phyloP scores from a whole-genome alignment of 2,888 invertebrate genomes.

The Tanypteryx hageni region DNA sequence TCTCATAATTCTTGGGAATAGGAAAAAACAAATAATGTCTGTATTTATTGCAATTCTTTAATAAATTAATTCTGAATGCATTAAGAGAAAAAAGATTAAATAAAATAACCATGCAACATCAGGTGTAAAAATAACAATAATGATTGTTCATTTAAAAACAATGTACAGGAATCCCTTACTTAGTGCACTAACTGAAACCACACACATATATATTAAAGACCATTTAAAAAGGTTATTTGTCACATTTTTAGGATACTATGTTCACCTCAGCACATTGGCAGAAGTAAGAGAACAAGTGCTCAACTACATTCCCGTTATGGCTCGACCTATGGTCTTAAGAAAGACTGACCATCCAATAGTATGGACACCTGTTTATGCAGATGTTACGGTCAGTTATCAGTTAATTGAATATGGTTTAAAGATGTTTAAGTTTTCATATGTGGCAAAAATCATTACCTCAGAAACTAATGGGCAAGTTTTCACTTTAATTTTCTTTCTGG shows the following conservation, averaged over 20 bases:
- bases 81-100: too few relatives aligned
- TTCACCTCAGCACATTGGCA: conserved; percentile 96
- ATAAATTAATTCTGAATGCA: too few relatives aligned
- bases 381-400: conserved; percentile 83
- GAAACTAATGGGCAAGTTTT: conserved; percentile 65
- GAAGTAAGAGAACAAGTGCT: conserved; percentile 98
- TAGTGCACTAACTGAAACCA: too few relatives aligned
- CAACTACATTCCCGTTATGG: conserved; percentile 98
- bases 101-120: too few relatives aligned
- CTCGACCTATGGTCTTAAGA: conserved; percentile 93
- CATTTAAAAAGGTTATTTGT: neutral
- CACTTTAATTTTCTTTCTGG: conserved; percentile 66
- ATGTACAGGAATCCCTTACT: too few relatives aligned
- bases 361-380: conserved; percentile 98
- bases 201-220: neutral
- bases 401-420: neutral
- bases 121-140: too few relatives aligned
- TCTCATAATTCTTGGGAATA: too few relatives aligned
- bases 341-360: conserved; percentile 91
- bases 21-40: too few relatives aligned
- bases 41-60: too few relatives aligned
- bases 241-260: conserved; percentile 86
- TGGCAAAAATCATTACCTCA: conserved; percentile 57
- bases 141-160: too few relatives aligned
- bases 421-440: too few relatives aligned